Evolutionary conservation across 2,797 vertebrate species (phyloP).

Genomic region (Sebastiscus tertius): DNA sequence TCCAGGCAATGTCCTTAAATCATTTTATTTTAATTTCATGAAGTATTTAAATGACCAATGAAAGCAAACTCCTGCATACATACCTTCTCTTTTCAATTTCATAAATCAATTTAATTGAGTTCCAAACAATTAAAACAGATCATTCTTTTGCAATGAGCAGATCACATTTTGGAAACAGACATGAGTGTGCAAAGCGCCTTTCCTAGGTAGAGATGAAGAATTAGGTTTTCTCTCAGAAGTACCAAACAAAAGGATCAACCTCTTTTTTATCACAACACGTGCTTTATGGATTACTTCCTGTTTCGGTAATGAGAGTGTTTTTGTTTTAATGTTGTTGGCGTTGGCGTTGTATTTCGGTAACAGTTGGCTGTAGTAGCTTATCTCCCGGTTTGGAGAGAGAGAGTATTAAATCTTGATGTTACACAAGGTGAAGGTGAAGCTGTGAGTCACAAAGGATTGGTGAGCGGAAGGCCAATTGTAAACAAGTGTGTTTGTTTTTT

Average conservation of each 20-base stretch:
- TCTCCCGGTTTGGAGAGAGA: conserved; percentile 29
- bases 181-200: background rate
- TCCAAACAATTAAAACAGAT: background rate
- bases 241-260: background rate
- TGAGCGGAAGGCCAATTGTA: conserved; percentile 31
- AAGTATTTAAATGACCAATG: background rate
- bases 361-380: conserved; percentile 69
- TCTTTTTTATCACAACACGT: conserved; percentile 7
- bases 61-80: background rate
- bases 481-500: conserved; percentile 37
- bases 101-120: background rate
- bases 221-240: background rate
- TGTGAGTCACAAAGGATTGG: conserved; percentile 39
- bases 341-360: conserved; percentile 31
- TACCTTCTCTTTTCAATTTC: background rate
- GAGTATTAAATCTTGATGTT: conserved; percentile 61
- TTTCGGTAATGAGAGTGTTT: conserved; percentile 34
- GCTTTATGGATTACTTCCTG: conserved; percentile 58
- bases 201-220: background rate
- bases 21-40: background rate
- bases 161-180: conserved; percentile 1
- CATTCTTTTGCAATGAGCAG: background rate
- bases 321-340: conserved; percentile 13
- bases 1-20: background rate
- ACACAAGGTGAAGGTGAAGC: conserved; percentile 53